Conservation (phyloP, 2,113 vertebrate species). For the Nycticryphes semicollaris region DNA sequence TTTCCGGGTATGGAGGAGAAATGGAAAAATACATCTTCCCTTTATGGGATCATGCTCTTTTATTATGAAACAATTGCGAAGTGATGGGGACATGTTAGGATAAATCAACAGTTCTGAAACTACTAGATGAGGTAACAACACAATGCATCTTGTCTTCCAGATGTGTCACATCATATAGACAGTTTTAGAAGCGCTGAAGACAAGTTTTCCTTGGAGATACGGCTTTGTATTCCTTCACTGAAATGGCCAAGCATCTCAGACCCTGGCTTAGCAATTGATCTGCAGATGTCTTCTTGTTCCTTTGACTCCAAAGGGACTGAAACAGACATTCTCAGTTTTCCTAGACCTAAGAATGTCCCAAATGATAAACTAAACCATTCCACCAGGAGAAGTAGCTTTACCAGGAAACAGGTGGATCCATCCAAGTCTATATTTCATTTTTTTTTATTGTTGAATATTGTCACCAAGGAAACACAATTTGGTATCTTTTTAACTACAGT, state of each 20-base stretch:
- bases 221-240: not conserved
- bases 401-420: not conserved
- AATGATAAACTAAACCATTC: not conserved
- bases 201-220: not conserved
- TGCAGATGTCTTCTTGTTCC: not conserved
- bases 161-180: not conserved
- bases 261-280: not conserved
- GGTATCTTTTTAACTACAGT: not conserved
- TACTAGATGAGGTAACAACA: not conserved
- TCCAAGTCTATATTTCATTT: not conserved
- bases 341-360: not conserved
- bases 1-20: not conserved
- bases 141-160: not conserved
- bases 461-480: not conserved
- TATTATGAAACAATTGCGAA: not conserved
- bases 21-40: not conserved
- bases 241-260: not conserved
- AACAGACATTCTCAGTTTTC: not conserved
- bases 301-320: not conserved
- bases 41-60: not conserved
- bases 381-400: not conserved
- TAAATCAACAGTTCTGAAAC: not conserved
- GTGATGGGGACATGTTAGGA: too few species aligned
- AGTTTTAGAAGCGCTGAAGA: not conserved
- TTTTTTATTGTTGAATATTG: not conserved